Base-by-base conservation (phyloP, 2,888 invertebrate genomes). In the Eilema griseolum region DNA sequence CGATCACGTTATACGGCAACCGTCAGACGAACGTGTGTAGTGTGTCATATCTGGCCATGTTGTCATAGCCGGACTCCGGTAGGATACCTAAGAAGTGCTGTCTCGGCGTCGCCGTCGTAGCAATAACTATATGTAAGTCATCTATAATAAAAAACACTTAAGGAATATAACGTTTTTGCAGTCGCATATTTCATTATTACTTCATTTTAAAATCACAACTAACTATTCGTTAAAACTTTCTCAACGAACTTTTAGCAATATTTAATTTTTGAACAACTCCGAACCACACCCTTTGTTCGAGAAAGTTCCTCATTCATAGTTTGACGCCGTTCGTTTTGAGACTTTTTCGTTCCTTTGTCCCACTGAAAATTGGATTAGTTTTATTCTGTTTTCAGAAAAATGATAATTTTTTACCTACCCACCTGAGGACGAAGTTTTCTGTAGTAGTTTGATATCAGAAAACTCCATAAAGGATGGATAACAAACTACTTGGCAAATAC, bases 181-280 rank as follows among this genome's bases (percentile, higher is more conserved):
- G 14, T 11, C 10, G 20, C 7, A 46, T 46, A 46, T 46, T 46
- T 46, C 8, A 46, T n/a, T 66, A 20, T 60, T 71, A 24, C 52
- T 59, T 56, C 2, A 61, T 41, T 66, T 52, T 61, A 11, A n/a
- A 23, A n/a, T 37, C n/a, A 31, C 28, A 23, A 24, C 16, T 14
- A 28, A 16, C 33, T 72, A 60, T 31, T 28, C 60, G 70, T 62
- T 16, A 23, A 71, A 74, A 69, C 52, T 71, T 59, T 28, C 24
- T 61, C n/a, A 63, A 72, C 37, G 37, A 59, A 56, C 20, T 4
- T 41, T 23, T 67, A 31, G 66, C 52, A 64, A 56, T 68, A 68
- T 80, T 73, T 71, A 56, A 73, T 70, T 78, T 80, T 82, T 80
- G 64, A 82, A 63, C 70, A 52, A 80, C 67, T 57, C 26, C 10